phyloP scores from a whole-genome alignment of 2,797 vertebrate genomes.

The Artibeus lituratus region DNA sequence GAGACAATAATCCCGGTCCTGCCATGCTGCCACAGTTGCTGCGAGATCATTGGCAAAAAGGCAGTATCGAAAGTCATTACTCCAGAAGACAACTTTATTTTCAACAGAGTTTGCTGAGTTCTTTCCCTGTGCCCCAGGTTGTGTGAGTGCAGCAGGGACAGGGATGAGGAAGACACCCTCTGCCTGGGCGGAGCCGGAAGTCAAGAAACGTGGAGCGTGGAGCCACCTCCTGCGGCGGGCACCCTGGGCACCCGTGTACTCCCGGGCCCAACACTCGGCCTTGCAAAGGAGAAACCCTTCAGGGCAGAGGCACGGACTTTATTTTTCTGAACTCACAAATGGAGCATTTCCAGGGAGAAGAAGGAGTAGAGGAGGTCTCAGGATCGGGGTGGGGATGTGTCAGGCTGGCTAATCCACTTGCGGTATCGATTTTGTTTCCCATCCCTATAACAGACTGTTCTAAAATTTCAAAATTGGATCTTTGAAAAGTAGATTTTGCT shows the following conservation, averaged over 20 bases:
- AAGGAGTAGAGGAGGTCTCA: neutral
- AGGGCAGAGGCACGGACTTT: neutral
- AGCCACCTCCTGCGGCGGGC: fast-evolving
- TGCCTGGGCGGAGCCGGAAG: neutral
- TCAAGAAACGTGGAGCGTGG: fast-evolving
- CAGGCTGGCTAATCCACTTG: neutral
- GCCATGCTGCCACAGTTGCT: neutral
- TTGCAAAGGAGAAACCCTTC: neutral
- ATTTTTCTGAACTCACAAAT: neutral
- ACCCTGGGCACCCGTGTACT: fast-evolving
- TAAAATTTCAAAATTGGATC: neutral
- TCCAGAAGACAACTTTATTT: neutral
- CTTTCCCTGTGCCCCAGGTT: neutral
- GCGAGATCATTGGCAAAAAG: neutral
- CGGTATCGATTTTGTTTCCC: neutral
- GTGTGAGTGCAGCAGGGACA: neutral
- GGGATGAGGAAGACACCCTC: neutral
- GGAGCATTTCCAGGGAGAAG: neutral
- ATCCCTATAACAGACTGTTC: neutral
- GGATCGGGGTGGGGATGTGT: fast-evolving
- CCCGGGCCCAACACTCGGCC: neutral
- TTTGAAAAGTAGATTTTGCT: neutral
- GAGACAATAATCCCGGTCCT: neutral
- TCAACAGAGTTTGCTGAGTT: neutral
- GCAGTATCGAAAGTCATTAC: neutral